phyloP scores from a whole-genome alignment of 2,113 vertebrate genomes.

The Mustela nigripes region DNA sequence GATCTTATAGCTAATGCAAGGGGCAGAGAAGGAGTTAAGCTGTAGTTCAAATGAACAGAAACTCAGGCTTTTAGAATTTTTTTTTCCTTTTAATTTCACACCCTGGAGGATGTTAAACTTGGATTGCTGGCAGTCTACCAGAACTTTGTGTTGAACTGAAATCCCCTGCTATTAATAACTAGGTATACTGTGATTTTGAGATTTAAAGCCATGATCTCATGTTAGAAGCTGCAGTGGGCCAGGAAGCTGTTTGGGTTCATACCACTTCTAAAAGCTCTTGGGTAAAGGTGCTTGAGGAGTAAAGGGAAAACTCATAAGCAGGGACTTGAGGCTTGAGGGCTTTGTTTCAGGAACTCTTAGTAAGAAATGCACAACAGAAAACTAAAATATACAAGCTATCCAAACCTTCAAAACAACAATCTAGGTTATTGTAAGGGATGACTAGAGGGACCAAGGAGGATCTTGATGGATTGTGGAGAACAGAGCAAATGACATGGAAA shows the following conservation, averaged over 20 bases:
- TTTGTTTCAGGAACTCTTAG: slow-evolving; percentile 22
- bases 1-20: background rate
- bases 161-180: slow-evolving; percentile 72
- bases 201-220: slow-evolving; percentile 72
- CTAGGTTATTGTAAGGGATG: background rate
- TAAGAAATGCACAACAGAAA: slow-evolving; percentile 8
- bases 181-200: slow-evolving; percentile 58
- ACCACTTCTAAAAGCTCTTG: slow-evolving; percentile 52
- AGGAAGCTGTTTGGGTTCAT: slow-evolving; percentile 53
- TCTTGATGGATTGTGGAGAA: background rate
- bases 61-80: background rate
- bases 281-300: slow-evolving; percentile 19
- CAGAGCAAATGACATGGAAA: background rate
- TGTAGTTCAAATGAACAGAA: background rate
- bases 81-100: slow-evolving; percentile 73
- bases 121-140: slow-evolving; percentile 51
- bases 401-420: background rate
- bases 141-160: slow-evolving; percentile 49
- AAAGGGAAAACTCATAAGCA: slow-evolving; percentile 35
- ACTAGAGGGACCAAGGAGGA: background rate
- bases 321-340: background rate
- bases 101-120: slow-evolving; percentile 69
- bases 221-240: slow-evolving; percentile 49
- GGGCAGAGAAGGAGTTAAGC: background rate
- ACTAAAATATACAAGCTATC: background rate